Evolutionary conservation across 2,888 invertebrate genomes (phyloP).

Genomic region (Strigamia transsilvanica): DNA sequence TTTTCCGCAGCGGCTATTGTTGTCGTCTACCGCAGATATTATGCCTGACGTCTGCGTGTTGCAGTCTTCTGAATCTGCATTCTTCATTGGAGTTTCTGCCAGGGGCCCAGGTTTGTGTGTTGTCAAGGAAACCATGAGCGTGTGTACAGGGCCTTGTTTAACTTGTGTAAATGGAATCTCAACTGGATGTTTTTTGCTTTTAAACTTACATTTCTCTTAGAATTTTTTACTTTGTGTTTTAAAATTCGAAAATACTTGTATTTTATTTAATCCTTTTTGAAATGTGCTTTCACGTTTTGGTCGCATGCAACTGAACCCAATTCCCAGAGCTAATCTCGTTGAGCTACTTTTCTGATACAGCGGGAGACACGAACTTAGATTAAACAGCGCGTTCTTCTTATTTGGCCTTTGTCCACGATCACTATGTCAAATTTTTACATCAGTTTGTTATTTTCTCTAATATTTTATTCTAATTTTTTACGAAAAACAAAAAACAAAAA

Average conservation of each 20-base stretch:
- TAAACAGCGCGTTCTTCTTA: slow-evolving; percentile 4
- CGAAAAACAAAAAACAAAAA: no score
- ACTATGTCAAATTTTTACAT: not conserved
- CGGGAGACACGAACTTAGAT: slow-evolving; percentile 11
- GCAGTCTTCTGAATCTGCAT: slow-evolving; percentile 10
- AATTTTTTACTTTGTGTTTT: not conserved
- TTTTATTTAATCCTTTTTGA: slow-evolving; percentile 7
- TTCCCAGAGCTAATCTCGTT: slow-evolving; percentile 18
- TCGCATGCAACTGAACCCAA: not conserved
- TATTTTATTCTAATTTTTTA: not conserved
- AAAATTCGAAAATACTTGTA: not conserved
- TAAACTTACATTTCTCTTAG: not conserved
- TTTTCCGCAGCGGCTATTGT: not conserved
- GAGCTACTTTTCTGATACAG: slow-evolving; percentile 26
- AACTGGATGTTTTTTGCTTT: not conserved
- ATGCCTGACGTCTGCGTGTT: not conserved
- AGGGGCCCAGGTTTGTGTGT: not conserved
- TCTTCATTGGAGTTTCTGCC: not conserved
- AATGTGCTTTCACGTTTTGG: not conserved
- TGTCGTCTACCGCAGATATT: slow-evolving; percentile 20
- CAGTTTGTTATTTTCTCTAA: not conserved
- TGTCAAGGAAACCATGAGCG: slow-evolving; percentile 5
- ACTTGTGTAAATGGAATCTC: not conserved
- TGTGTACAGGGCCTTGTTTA: not conserved
- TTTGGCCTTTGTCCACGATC: slow-evolving; percentile 11